These are phyloP conservation scores for Acanthopagrus latus DNA, from an alignment of 2,797 vertebrate species.

Conservation along the genomic window DNA sequence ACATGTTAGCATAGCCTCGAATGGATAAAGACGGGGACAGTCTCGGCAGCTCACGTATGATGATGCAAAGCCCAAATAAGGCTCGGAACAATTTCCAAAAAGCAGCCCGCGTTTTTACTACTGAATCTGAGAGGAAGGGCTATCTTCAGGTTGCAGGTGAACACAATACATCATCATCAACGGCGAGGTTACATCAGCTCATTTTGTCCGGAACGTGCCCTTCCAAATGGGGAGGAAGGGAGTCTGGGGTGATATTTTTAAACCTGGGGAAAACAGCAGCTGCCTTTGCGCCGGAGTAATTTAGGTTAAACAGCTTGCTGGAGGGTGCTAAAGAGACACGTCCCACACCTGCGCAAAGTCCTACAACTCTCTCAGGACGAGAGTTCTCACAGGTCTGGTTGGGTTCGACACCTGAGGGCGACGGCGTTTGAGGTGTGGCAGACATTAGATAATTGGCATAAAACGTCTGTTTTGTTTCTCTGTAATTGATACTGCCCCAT, in stretches of 20 bases:
- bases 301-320: slow-evolving; percentile 70
- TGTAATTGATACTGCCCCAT: slow-evolving; percentile 22
- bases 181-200: slow-evolving; percentile 41
- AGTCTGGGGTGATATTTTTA: slow-evolving; percentile 62
- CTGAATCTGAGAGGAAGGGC: slow-evolving; percentile 10
- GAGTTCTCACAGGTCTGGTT: slow-evolving; percentile 15
- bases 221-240: slow-evolving; percentile 38
- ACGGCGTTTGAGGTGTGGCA: slow-evolving; percentile 5
- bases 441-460: slow-evolving; percentile 18
- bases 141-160: slow-evolving; percentile 41
- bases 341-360: slow-evolving; percentile 30
- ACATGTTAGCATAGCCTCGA: slow-evolving; percentile 34
- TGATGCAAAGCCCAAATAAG: background rate
- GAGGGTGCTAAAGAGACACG: slow-evolving; percentile 59
- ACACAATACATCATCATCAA: slow-evolving; percentile 54
- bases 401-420: background rate
- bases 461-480: slow-evolving; percentile 20
- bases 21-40: slow-evolving; percentile 35
- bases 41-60: background rate
- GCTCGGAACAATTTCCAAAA: slow-evolving; percentile 17
- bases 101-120: slow-evolving; percentile 26
- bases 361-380: slow-evolving; percentile 23
- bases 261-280: slow-evolving; percentile 61
- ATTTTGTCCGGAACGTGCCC: slow-evolving; percentile 43
- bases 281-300: slow-evolving; percentile 66